A percentile compares a stretch with the other conserved stretches of the same genome.
phyloP scores from a whole-genome alignment of 2,797 vertebrate species.

The Darevskia mixta region DNA sequence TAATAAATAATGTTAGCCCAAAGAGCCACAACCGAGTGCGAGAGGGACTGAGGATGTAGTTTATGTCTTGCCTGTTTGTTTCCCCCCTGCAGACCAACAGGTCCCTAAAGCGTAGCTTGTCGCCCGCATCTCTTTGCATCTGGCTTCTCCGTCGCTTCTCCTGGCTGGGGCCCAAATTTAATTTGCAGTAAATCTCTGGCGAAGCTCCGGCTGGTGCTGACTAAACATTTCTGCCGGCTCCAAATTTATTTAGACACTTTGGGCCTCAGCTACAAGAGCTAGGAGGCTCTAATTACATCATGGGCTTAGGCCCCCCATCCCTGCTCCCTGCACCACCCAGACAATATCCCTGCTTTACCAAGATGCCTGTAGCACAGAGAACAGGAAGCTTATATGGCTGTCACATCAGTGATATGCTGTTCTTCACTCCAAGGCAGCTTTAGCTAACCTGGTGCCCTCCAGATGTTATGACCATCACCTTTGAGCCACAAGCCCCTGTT shows the following conservation, averaged over 20 bases:
- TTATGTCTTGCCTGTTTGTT: neutral
- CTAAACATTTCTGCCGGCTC: slow-evolving; percentile 39
- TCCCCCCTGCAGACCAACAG: neutral
- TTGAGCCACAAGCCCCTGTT: neutral
- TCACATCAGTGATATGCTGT: neutral
- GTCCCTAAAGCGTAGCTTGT: slow-evolving; percentile 20
- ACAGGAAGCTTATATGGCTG: neutral
- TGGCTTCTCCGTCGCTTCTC: neutral
- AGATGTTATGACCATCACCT: neutral
- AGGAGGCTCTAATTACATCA: neutral
- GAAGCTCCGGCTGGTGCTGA: slow-evolving; percentile 56
- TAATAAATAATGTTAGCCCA: neutral
- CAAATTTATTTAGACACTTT: slow-evolving; percentile 42
- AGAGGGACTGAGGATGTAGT: neutral
- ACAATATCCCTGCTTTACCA: neutral
- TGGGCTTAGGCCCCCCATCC: neutral
- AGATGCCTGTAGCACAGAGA: neutral
- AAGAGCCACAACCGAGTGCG: neutral
- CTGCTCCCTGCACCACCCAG: neutral
- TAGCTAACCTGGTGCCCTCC: neutral
- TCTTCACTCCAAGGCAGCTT: neutral
- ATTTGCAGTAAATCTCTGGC: slow-evolving; percentile 69
- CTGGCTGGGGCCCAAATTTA: slow-evolving; percentile 26
- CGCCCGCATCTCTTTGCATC: neutral
- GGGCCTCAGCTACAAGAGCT: slow-evolving; percentile 41